Conservation (phyloP, 2,888 invertebrate genomes). For the Anarsia innoxiella region DNA sequence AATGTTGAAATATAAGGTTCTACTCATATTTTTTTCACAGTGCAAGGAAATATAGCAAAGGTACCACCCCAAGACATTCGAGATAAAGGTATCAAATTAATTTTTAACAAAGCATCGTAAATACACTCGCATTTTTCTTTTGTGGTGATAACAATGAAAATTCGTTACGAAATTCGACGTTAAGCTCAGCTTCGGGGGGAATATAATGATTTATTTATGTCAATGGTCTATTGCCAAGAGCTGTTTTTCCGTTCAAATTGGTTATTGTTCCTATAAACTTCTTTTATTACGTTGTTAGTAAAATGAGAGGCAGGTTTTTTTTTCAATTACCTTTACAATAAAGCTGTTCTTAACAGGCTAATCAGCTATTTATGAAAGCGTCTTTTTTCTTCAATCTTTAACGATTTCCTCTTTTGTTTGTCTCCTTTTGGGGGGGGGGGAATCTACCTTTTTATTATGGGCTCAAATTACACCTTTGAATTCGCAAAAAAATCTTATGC, state of each 20-base stretch:
- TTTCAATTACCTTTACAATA: conserved; percentile 56
- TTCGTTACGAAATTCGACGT: conserved; percentile 40
- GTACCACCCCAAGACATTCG: conserved; percentile 40
- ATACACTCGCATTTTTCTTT: conserved; percentile 63
- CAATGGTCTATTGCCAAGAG: conserved; percentile 59
- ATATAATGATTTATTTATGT: conserved; percentile 74
- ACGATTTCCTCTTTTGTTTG: too few relatives aligned
- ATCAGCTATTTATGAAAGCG: conserved; percentile 44
- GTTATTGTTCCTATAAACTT: conserved; percentile 70
- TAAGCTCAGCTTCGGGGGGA: conserved; percentile 24
- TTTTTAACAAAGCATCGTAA: conserved; percentile 66
- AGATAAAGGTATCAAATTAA: conserved; percentile 72
- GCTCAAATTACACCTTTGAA: too few relatives aligned
- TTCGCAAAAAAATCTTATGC: too few relatives aligned
- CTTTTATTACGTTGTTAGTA: conserved; percentile 72
- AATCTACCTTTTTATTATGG: too few relatives aligned
- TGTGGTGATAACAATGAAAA: conserved; percentile 69
- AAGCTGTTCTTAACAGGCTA: conserved; percentile 50
- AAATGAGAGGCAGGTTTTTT: conserved; percentile 56
- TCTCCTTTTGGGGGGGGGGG: too few relatives aligned
- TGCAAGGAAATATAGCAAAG: neutral
- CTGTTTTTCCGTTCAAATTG: conserved; percentile 57
- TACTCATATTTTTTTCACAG: too few relatives aligned
- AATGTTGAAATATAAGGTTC: too few relatives aligned
- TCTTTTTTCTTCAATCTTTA: conserved; percentile 19